phyloP scores from a whole-genome alignment of 2,888 invertebrate species.

The Pyrgus malvae region DNA sequence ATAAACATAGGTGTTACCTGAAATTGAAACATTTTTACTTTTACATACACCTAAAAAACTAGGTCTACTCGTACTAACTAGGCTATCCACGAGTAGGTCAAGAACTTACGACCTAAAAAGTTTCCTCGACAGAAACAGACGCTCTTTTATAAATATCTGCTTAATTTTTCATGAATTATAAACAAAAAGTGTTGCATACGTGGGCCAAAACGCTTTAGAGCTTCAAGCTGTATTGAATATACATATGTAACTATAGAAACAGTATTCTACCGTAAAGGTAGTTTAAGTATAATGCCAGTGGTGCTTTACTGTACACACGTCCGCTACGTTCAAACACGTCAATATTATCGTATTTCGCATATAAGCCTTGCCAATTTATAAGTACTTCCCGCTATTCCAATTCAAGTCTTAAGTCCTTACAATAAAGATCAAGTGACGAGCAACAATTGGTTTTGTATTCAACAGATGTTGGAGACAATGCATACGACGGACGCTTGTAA shows the following conservation, averaged over 20 bases:
- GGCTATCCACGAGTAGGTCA: neutral
- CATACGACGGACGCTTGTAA: slow-evolving; percentile 50
- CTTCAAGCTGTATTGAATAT: no score
- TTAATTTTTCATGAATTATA: no score
- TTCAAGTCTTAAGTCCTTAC: slow-evolving; percentile 27
- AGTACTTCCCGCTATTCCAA: neutral
- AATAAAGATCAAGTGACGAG: slow-evolving; percentile 37
- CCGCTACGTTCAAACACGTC: slow-evolving; percentile 21
- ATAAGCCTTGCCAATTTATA: slow-evolving; percentile 15
- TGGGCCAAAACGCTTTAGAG: no score
- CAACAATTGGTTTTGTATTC: slow-evolving; percentile 45
- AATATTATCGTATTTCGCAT: slow-evolving; percentile 27
- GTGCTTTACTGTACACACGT: slow-evolving; percentile 14
- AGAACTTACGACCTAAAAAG: slow-evolving; percentile 1
- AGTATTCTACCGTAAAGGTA: neutral
- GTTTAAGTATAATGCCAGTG: neutral
- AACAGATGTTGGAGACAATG: slow-evolving; percentile 54
- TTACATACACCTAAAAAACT: neutral
- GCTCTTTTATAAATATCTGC: no score
- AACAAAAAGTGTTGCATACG: no score
- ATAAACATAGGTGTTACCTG: neutral
- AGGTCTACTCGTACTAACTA: no score
- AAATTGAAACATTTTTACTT: neutral
- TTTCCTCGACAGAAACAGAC: no score
- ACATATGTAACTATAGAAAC: no score